Base-by-base conservation (phyloP, 2,888 invertebrate species). In the Ischnura elegans region DNA sequence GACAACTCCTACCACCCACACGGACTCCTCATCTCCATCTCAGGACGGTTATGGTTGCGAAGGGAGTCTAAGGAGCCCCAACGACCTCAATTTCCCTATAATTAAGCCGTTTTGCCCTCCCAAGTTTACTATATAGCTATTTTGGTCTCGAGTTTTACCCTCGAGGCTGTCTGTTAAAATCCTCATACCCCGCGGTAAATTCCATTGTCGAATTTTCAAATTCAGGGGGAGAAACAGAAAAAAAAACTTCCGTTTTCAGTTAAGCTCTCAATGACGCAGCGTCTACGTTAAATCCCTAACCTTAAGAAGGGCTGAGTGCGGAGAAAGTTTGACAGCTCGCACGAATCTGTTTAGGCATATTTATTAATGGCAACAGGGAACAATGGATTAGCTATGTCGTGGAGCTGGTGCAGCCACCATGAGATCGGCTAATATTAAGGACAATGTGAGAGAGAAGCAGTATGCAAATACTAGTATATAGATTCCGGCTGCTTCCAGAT, bases 11-110 rank as follows among this genome's bases (percentile, higher is more conserved):
- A 21, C 36, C 76, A 61, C 36, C 0, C 36, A 10, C 29, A 36
- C 29, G 76, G 36, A 8, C 76, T 76, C 36, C 76, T 76, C 76
- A 76, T 76, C 66, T 66, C 66, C 66, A 66, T 66, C 76, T 76
- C 76, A 10, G 76, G 36, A 13, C 16, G 36, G 36, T 13, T 8
- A 8, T 10, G 76, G 29, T 36, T 36, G 2, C 10, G 76, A 51
- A 19, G 19, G 51, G 8, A 19, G 13, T 13, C 13, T 13, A 51
- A 10, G 13, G 76, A 5, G 36, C n/a, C 76, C 76, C 76, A 36
- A 36, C 13, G 76, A 36, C 76, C 76, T 29, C 36, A 76, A 76
- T 76, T 76, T 76, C 36, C 29, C 76, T 36, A 29, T 76, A 76
- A 76, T 76, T 76, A 76, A 76, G 76, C 76, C 76, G 10, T 76